Evolutionary conservation across 2,797 vertebrate genomes (phyloP), one percentile per base, ranked within the genome.

Genomic region (Macropodus opercularis): DNA sequence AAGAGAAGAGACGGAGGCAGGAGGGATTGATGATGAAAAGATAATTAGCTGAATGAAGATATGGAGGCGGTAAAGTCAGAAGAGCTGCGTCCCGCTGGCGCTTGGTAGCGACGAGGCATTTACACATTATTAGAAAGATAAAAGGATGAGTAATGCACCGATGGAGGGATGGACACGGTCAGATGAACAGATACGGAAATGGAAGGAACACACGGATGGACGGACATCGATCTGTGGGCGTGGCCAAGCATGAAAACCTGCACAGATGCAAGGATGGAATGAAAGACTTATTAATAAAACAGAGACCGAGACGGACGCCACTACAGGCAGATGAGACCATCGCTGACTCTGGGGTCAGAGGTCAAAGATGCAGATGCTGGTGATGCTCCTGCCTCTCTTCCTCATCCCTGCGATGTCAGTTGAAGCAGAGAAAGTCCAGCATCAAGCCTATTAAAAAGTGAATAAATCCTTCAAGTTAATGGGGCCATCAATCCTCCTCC

Each of bases 381-480:
- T 35, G 42, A 13, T 12, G 26, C 41, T 57, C 40, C 41, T 12
- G 49, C 19, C 12, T 31, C 12, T 22, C 13, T 9, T 50, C 29
- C 7, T 42, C 52, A 8, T 42, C 43, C 10, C 6, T 22, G 21
- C 51, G 8, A 43, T 19, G 57, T 32, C 71, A 31, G 61, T 21
- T 72, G 59, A 69, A 66, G 34, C 57, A 40, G 40, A 19, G 38
- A 61, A 64, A 75, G 42, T 62, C 79, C 68, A 72, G 74, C 67
- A 80, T 83, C 59, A 80, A 32, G 63, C 77, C 72, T 29, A 67
- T 83, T 80, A 81, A 52, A 52, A 58, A 81, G 66, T 63, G 70
- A 72, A 83, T 52, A 77, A 76, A 74, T 80, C 74, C 69, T 69
- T 27, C 29, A 21, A 29, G 63, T 44, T 55, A 61, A 59, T 63